Evolutionary conservation across 30 jellyfish, hydroid and myxozoan species (phyloP).

Genomic region (Hydractinia symbiolongicarpus): DNA sequence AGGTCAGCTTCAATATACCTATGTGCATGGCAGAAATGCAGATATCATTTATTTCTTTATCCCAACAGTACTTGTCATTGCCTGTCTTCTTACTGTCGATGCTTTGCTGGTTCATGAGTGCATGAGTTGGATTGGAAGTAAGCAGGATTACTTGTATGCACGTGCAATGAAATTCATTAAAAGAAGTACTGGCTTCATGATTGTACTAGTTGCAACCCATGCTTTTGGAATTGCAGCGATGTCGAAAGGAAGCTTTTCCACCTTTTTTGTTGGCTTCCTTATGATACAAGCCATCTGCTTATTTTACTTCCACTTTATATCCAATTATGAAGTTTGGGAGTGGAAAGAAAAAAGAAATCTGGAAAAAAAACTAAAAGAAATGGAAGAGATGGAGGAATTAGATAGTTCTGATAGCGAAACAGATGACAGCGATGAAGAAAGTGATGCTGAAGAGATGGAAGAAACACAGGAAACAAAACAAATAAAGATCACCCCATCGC

Average conservation of each 20-base stretch:
- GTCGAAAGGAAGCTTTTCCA: conserved; percentile 12
- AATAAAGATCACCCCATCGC: not conserved
- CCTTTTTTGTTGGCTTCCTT: conserved; percentile 16
- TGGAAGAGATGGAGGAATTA: not conserved
- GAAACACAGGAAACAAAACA: not conserved
- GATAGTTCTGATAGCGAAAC: not conserved
- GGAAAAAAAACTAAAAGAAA: not conserved
- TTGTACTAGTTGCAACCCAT: conserved; percentile 25
- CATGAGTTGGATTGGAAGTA: conserved; percentile 39
- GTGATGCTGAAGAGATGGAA: not conserved
- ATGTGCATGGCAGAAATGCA: conserved; percentile 24
- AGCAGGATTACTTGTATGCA: conserved; percentile 31
- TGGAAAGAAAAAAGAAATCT: not conserved
- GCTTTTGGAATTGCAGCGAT: conserved; percentile 21
- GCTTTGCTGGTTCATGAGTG: conserved; percentile 18
- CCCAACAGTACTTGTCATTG: conserved; percentile 19
- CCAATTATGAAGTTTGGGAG: conserved; percentile 22
- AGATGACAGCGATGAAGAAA: not conserved
- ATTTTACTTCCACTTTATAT: conserved; percentile 20
- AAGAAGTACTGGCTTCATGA: conserved; percentile 28
- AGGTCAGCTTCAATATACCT: conserved; percentile 20
- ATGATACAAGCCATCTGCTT: conserved; percentile 27
- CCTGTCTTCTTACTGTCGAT: not conserved
- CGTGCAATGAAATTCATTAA: conserved; percentile 15
- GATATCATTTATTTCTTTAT: conserved; percentile 19